Percentiles rank a stretch among this genome's conserved stretches.
Conservation (phyloP, 2,113 vertebrate species). For the Chrysemys picta region DNA sequence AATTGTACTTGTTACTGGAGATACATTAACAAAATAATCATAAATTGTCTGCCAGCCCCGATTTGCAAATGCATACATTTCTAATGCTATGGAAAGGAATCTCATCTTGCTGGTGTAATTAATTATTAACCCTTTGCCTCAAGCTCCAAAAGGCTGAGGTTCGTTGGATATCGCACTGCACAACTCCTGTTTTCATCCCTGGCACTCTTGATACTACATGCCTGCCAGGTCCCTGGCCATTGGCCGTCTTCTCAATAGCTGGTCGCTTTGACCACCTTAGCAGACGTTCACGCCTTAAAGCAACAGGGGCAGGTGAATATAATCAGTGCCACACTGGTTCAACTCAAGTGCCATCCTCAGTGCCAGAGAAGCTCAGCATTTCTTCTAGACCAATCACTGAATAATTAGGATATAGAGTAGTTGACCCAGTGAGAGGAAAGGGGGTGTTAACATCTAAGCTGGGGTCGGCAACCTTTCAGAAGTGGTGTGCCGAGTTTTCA, state of each 20-base stretch:
- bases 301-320: background rate
- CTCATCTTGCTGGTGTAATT: slow-evolving; percentile 39
- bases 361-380: background rate
- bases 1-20: slow-evolving; percentile 54
- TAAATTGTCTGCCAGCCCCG: slow-evolving; percentile 65
- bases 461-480: too few species aligned
- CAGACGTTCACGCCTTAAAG: background rate
- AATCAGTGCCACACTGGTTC: background rate
- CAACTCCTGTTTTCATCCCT: background rate
- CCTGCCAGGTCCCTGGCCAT: background rate
- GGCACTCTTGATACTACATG: background rate
- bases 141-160: accelerated
- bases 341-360: background rate
- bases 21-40: slow-evolving; percentile 72
- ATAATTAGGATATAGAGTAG: background rate
- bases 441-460: background rate
- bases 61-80: background rate
- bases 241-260: background rate
- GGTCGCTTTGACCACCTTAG: background rate
- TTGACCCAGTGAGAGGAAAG: background rate
- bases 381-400: background rate
- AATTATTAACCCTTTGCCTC: slow-evolving; percentile 31
- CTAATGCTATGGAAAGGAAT: background rate
- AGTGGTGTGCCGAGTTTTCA: too few species aligned
- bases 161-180: background rate